phyloP scores from a whole-genome alignment of 2,888 invertebrate genomes.

The Bombylius major region DNA sequence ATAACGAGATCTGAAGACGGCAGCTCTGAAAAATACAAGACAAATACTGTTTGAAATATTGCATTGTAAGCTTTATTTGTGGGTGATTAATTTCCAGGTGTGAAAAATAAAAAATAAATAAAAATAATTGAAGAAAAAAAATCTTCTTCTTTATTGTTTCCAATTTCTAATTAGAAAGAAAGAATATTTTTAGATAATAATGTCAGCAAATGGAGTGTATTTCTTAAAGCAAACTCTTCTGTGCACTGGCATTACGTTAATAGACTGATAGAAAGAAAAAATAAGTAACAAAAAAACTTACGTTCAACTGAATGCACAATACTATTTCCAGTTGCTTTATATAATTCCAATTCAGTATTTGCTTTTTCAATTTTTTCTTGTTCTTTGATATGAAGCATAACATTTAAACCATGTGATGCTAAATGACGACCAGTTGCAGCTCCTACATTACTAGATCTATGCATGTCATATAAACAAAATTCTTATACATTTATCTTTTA shows the following conservation, averaged over 20 bases:
- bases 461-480: neutral
- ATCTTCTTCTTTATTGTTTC: no score
- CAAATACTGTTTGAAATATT: no score
- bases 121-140: no score
- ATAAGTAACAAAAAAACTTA: conserved; percentile 17
- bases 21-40: conserved; percentile 25
- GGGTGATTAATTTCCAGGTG: no score
- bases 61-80: no score
- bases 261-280: no score
- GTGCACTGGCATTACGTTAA: no score
- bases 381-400: conserved; percentile 45
- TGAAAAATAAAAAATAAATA: no score
- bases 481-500: neutral
- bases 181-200: no score
- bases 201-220: no score
- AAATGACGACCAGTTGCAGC: conserved; percentile 67
- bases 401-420: conserved; percentile 67
- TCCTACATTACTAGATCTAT: conserved; percentile 47
- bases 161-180: no score
- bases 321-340: conserved; percentile 50
- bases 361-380: conserved; percentile 41
- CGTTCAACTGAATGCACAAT: conserved; percentile 41
- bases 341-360: conserved; percentile 49
- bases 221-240: no score
- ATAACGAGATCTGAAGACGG: conserved; percentile 37